A percentile compares a stretch with the other conserved stretches of the same genome.
These are phyloP conservation scores for Amphiprion clarkii DNA, from an alignment of 2,797 vertebrate species.

Conservation along the genomic window DNA sequence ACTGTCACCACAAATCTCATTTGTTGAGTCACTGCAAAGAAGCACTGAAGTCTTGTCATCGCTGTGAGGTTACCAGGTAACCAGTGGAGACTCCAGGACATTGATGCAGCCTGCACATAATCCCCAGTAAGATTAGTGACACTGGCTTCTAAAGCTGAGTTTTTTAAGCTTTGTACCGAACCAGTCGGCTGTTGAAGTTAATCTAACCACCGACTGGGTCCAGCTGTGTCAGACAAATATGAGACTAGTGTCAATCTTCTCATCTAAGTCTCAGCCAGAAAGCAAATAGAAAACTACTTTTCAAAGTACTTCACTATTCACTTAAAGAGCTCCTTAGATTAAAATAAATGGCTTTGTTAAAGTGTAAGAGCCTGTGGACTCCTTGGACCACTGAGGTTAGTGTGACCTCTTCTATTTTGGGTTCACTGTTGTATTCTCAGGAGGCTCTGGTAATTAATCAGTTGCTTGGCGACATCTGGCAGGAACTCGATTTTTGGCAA, in stretches of 20 bases:
- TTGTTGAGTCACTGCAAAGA: background rate
- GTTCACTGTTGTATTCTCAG: conserved; percentile 25
- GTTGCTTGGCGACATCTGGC: conserved; percentile 72
- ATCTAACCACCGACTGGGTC: background rate
- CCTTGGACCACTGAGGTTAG: conserved; percentile 27
- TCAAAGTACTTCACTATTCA: background rate
- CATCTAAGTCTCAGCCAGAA: background rate
- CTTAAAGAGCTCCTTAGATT: background rate
- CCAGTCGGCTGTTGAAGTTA: background rate
- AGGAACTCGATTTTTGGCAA: conserved; percentile 58
- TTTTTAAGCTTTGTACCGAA: background rate
- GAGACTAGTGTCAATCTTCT: background rate
- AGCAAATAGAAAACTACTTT: background rate
- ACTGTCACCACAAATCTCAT: background rate
- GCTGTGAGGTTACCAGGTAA: background rate
- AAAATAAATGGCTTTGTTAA: conserved; percentile 12
- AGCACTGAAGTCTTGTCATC: background rate
- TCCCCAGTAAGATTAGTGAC: background rate
- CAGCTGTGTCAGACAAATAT: background rate
- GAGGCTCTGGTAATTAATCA: conserved; percentile 64
- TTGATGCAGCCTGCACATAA: background rate
- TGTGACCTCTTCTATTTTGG: conserved; percentile 23
- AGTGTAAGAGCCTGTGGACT: conserved; percentile 6
- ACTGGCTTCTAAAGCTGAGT: background rate
- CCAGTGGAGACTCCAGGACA: conserved; percentile 4